Conservation (phyloP, 2,888 invertebrate genomes). For the Kryphioiulus occultus region DNA sequence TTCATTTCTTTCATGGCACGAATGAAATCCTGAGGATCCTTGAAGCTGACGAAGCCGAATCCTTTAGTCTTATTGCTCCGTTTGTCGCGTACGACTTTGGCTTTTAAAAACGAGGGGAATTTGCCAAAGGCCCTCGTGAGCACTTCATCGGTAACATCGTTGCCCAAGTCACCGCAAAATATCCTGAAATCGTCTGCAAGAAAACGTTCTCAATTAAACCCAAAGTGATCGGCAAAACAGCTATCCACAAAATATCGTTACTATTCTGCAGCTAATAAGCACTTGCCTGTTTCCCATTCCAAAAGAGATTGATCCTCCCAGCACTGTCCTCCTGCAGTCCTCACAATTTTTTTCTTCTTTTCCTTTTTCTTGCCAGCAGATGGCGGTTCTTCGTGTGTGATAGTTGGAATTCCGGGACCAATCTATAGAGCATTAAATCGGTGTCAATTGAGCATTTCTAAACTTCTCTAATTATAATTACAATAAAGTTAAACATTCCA, state of each 20-base stretch:
- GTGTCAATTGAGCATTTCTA: no score
- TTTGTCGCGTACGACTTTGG: slow-evolving; percentile 95
- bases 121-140: slow-evolving; percentile 95
- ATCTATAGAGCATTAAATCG: neutral
- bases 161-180: slow-evolving; percentile 99
- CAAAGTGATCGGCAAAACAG: neutral
- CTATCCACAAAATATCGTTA: slow-evolving; percentile 35
- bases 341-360: slow-evolving; percentile 77
- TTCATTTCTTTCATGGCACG: slow-evolving; percentile 99
- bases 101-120: slow-evolving; percentile 90
- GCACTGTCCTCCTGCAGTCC: slow-evolving; percentile 90
- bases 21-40: slow-evolving; percentile 96
- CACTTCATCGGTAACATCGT: slow-evolving; percentile 98
- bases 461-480: no score
- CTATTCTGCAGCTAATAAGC: neutral
- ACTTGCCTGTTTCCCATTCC: slow-evolving; percentile 90
- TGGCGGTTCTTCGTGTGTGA: slow-evolving; percentile 58
- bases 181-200: slow-evolving; percentile 89
- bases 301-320: slow-evolving; percentile 95
- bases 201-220: slow-evolving; percentile 45
- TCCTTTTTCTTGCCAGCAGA: slow-evolving; percentile 63
- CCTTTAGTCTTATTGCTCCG: slow-evolving; percentile 98
- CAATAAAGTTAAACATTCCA: no score
- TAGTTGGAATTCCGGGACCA: slow-evolving; percentile 46
- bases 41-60: slow-evolving; percentile 98